phyloP scores from a whole-genome alignment of 2,113 vertebrate species.

The Misgurnus mizolepis region DNA sequence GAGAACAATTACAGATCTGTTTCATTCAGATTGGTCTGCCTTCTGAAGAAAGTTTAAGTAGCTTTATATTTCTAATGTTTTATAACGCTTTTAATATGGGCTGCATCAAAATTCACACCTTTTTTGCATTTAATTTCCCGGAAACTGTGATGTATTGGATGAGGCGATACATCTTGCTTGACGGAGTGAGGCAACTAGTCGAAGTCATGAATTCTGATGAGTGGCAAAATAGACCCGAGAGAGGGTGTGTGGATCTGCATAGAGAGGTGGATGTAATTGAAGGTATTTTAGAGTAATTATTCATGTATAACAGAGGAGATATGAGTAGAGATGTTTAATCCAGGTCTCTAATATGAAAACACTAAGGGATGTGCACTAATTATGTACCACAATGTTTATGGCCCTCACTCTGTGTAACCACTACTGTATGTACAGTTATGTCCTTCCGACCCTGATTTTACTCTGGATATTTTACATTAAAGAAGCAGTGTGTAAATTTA shows the following conservation, averaged over 20 bases:
- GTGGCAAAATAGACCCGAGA: neutral
- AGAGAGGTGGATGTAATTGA: slow-evolving; percentile 24
- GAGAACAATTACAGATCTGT: slow-evolving; percentile 67
- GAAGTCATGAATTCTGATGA: slow-evolving; percentile 38
- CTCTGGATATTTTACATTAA: too few species aligned
- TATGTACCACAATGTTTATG: neutral
- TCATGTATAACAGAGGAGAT: neutral
- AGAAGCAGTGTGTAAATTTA: too few species aligned
- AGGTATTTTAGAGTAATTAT: slow-evolving; percentile 36
- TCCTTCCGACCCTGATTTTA: too few species aligned
- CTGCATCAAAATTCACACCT: slow-evolving; percentile 1
- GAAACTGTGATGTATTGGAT: slow-evolving; percentile 10
- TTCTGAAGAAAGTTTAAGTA: neutral
- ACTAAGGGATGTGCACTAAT: neutral
- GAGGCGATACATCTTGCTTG: slow-evolving; percentile 36
- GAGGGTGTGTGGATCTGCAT: slow-evolving; percentile 13
- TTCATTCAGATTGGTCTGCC: slow-evolving; percentile 47
- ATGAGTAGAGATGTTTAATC: slow-evolving; percentile 19
- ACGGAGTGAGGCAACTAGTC: slow-evolving; percentile 16
- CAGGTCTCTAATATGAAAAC: slow-evolving; percentile 19
- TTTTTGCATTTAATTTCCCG: slow-evolving; percentile 19
- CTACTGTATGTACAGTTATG: neutral
- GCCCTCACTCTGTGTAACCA: neutral
- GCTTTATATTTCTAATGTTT: slow-evolving; percentile 2
- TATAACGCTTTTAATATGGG: neutral